Conservation (phyloP, 2,113 vertebrate species). For the Dromiciops gliroides region DNA sequence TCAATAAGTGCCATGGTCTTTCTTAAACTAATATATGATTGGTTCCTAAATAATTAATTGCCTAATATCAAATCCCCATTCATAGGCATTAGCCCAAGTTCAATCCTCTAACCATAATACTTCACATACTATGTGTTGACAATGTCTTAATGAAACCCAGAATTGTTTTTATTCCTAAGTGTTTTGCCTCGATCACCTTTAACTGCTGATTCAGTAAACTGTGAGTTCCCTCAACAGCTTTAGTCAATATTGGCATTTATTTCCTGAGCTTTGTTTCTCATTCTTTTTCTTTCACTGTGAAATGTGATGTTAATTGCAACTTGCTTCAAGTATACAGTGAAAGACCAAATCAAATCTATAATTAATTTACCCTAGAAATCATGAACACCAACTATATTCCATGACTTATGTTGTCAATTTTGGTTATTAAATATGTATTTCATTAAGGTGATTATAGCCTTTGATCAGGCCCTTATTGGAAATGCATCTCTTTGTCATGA, state of each 20-base stretch:
- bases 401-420: conserved; percentile 32
- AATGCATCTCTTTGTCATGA: conserved; percentile 33
- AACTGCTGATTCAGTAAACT: not conserved
- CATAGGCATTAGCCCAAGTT: not conserved
- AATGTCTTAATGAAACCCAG: not conserved
- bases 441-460: conserved; percentile 41
- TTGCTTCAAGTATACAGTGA: conserved; percentile 29
- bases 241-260: conserved; percentile 43
- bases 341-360: conserved; percentile 42
- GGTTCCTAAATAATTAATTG: conserved; percentile 18
- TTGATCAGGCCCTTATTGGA: conserved; percentile 56
- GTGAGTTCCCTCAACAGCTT: conserved; percentile 23
- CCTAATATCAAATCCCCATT: not conserved
- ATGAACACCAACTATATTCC: conserved; percentile 42
- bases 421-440: conserved; percentile 59
- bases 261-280: conserved; percentile 45
- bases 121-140: not conserved
- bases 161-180: not conserved
- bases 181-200: conserved; percentile 14
- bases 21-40: not conserved
- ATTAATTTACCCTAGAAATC: conserved; percentile 59
- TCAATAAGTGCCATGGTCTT: not conserved
- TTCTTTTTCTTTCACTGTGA: conserved; percentile 53
- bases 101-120: not conserved
- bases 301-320: conserved; percentile 56